Evolutionary conservation across 2,113 vertebrate genomes (phyloP), one percentile per base, ranked within the genome.

Genomic region (Oreotrochilus melanogaster): DNA sequence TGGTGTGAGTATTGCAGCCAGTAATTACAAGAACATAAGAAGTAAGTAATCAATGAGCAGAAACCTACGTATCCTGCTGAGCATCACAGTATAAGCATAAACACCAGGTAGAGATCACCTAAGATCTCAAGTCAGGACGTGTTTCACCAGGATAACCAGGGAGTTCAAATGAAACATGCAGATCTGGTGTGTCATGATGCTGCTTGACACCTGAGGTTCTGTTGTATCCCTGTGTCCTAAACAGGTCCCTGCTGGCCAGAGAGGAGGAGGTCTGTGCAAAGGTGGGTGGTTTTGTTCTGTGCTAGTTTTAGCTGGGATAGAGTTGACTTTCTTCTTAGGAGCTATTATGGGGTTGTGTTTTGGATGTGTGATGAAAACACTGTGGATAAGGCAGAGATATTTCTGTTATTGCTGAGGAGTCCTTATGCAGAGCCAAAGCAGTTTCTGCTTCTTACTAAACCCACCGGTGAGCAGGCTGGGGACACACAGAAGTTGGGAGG

Each of bases 401-500:
- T 65, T 87, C 58, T 4, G 1, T 14, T 35, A 4, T 1, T 35
- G 12, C 37, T 16, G 7, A 84, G 54, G 73, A 54, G 33, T 6
- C 22, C 37, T 62, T 18, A 14, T 18, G 54, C 5, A 54, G 25
- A 42, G 12, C 9, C 48, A 54, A 54, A 16, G 18, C 14, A 9
- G 48, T 30, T n/a, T 31, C 62, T 80, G 13, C 19, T 22, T 4
- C 58, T 72, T n/a, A 47, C 3, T 8, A 47, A 6, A 4, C 3
- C 11, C 18, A 56, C 14, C 11, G 48, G 23, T 1, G 2, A 33
- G 18, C 0, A 14, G 27, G 27, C 13, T 37, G 11, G 8, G 5
- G 5, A 5, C 30, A 10, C 30, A 47, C 19, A 37, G 25, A 51
- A 27, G 9, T 0, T 62, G 61, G 42, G 33, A 71, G 13, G n/a